Evolutionary conservation across 2,888 invertebrate genomes (phyloP), one percentile per base, ranked within the genome.

Genomic region (Nemotelus nigrinus): DNA sequence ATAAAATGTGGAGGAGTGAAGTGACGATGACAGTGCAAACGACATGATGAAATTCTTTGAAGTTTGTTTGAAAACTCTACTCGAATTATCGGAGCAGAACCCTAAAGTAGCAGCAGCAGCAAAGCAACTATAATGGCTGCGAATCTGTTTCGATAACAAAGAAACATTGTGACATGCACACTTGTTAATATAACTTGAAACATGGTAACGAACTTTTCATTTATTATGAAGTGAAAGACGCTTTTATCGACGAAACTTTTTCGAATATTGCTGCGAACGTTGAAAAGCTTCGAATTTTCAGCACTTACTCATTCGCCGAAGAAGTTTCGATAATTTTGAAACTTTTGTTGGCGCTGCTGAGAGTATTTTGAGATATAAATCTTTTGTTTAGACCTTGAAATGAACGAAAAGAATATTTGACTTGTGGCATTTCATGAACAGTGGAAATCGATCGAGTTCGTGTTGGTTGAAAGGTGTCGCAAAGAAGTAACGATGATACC

Each of bases 221-320:
- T 57, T 57, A 57, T 57, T 10, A 57, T 57, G 57, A 57, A 57
- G 57, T 57, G 57, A 57, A 10, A 57, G 10, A 57, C 57, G 57
- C 57, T 10, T 57, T 50, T 57, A 57, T 57, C 10, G 10, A 4
- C 3, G 7, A 57, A 57, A 57, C 57, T 57, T 57, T 57, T 57
- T 2, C 25, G 25, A 25, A 25, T 25, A 25, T 25, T 25, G 25
- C 25, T 25, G 25, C 25, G 25, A 25, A 25, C 25, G 25, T 1
- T 25, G 25, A 25, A 25, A 25, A 25, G 25, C 25, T 25, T 25
- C 25, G 25, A 25, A 25, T 25, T 25, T 25, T 25, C 25, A 25
- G 25, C 25, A 25, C 25, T 25, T 25, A 25, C 25, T 25, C 25
- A 25, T 25, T 25, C 25, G 25, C 25, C 25, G 25, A 25, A 25